phyloP scores from a whole-genome alignment of 2,797 vertebrate species.

The Ptychobarbus kaznakovi region DNA sequence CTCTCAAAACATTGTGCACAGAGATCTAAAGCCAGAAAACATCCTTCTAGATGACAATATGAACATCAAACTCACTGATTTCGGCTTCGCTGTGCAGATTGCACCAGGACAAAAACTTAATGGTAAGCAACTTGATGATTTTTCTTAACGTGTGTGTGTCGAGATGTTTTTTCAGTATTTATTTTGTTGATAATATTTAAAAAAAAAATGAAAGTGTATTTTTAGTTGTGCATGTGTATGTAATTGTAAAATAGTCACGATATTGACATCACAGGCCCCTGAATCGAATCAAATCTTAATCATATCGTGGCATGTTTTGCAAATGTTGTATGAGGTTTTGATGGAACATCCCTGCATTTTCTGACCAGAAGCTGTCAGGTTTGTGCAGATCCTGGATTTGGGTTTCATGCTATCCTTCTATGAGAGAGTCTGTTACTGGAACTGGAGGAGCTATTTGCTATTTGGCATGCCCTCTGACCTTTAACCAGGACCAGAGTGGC shows the following conservation, averaged over 20 bases:
- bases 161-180: not conserved
- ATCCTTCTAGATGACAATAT: conserved; percentile 94
- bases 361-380: conserved; percentile 33
- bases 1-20: conserved; percentile 89
- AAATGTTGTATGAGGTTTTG: not conserved
- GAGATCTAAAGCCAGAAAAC: conserved; percentile 97
- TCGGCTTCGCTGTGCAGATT: conserved; percentile 93
- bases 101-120: conserved; percentile 81
- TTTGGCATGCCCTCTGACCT: conserved; percentile 65
- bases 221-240: not conserved
- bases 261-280: not conserved
- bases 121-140: conserved; percentile 73
- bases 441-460: conserved; percentile 65
- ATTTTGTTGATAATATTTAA: not conserved
- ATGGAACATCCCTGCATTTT: conserved; percentile 54
- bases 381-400: conserved; percentile 13
- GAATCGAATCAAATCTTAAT: not conserved
- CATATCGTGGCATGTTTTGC: not conserved
- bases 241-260: not conserved
- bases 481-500: conserved; percentile 57
- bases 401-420: conserved; percentile 50
- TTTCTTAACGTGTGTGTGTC: not conserved
- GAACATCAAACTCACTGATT: conserved; percentile 98
- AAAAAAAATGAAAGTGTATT: not conserved
- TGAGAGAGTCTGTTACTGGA: conserved; percentile 62